Base-by-base conservation (phyloP, 2,113 vertebrate genomes). In the Machaerirhynchus nigripectus region DNA sequence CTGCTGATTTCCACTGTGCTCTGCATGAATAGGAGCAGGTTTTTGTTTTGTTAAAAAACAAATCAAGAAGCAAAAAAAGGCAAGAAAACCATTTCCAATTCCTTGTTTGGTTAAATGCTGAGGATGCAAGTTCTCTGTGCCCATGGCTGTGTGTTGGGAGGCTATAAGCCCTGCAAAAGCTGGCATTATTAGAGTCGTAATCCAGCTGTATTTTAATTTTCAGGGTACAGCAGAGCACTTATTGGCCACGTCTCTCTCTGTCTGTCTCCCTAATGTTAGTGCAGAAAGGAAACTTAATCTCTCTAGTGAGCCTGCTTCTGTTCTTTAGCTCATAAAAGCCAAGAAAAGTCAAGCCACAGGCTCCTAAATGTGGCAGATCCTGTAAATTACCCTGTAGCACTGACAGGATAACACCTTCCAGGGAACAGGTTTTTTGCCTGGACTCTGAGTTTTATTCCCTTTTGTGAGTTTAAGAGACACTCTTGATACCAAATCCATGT, bases 241-340 rank as follows among this genome's bases (percentile, higher is more conserved):
- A 57, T 14, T 70, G 93, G 89, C 92, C 6, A 2, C 71, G 57
- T 78, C 77, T 93, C 59, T 81, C 87, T 80, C 68, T 39, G 42
- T 37, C 56, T 76, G 50, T 84, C 44, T 95, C 49, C 81, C 46
- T 89, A 86, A 92, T 7, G 19, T 75, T 68, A 78, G 93, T 17
- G 26, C 47, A 92, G 86, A 96, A 82, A 70, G 64, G 90, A 97
- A 94, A 91, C 26, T 59, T 84, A 95, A 91, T 89, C 80, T 94
- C 65, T 44, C 89, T 89, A 94, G 75, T 42, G 68, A 83, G 60
- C 37, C 65, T 27, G 75, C 84, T 60, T 80, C 85, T 92, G 53
- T 94, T 93, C 63, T 95, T 69, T 49, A 90, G 78, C 94, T 93
- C 69, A 80, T 91, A 92, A 93, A 96, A 95, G 35, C 67, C 37